Evolutionary conservation across 2,113 vertebrate species (phyloP), one percentile per base, ranked within the genome.

Genomic region (Hiodon alosoides): DNA sequence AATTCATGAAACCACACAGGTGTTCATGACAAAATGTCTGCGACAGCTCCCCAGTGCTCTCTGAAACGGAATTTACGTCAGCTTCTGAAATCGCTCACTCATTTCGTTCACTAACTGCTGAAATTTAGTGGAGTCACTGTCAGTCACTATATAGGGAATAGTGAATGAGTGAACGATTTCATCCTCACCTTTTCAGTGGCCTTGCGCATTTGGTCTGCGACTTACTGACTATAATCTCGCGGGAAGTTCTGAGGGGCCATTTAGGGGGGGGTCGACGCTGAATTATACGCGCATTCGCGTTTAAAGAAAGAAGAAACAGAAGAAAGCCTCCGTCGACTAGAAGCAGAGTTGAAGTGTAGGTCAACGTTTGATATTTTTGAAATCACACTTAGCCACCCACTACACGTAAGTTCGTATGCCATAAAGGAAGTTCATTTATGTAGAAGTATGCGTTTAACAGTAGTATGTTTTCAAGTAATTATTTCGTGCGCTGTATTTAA

Each of bases 191-290:
- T 31, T 31, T 31, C 31, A 31, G 31, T 31, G 31, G 31, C 31
- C 31, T 31, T 31, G 31, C 31, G 31, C 31, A 31, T 31, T 31
- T 31, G 31, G 31, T 31, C 31, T 31, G 31, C 31, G 31, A 31
- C 31, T 31, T 31, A 1, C 31, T 31, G 31, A 31, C 31, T 7
- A 47, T 9, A 48, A 54, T 66, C 72, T 66, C 72, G 72, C 72
- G 72, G 53, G 51, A 74, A 10, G 52, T 74, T 13, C n/a, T 8
- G 13, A 50, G 62, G 61, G 52, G 61, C 31, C 72, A 53, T 48
- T 51, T 64, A n/a, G 11, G 60, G 16, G 16, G 5, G 67, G 52
- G 72, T 74, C 52, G 52, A 52, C 53, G 31, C 13, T 9, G 13
- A 31, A 0, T 0, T 17, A 6, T 62, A 5, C 7, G 52, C 52